phyloP scores from a whole-genome alignment of 2,888 invertebrate genomes.

The Spilosoma lubricipeda region DNA sequence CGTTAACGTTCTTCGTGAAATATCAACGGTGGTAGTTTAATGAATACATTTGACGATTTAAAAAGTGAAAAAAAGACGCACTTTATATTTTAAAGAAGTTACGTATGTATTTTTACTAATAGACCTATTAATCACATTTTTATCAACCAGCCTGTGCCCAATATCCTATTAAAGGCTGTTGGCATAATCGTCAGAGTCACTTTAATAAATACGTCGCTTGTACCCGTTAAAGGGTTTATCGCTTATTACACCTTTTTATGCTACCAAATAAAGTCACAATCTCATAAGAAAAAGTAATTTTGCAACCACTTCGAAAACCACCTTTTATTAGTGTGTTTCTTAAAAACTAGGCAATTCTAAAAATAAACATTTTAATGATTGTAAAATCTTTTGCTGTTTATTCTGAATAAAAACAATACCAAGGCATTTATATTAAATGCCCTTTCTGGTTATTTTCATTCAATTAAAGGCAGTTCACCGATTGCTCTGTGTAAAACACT shows the following conservation, averaged over 20 bases:
- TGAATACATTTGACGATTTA: not conserved
- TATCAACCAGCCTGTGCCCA: no score
- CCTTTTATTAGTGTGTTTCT: not conserved
- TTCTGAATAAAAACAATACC: not conserved
- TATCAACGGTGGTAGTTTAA: not conserved
- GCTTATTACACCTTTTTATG: not conserved
- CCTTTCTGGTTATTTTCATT: no score
- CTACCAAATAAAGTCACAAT: not conserved
- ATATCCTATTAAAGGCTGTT: no score
- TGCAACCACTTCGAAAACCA: not conserved
- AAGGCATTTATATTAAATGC: not conserved
- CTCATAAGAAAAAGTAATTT: not conserved
- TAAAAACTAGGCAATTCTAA: no score
- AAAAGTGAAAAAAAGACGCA: not conserved
- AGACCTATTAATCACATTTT: not conserved
- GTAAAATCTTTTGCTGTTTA: not conserved
- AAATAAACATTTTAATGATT: no score
- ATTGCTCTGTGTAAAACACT: not conserved
- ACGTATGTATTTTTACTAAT: not conserved
- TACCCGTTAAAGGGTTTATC: not conserved
- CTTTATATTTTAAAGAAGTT: not conserved
- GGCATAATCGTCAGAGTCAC: not conserved
- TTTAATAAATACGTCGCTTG: not conserved
- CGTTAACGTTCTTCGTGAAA: conserved; percentile 13
- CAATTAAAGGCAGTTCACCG: no score